Base-by-base conservation (phyloP, 2,113 vertebrate genomes). In the Aythya baeri region DNA sequence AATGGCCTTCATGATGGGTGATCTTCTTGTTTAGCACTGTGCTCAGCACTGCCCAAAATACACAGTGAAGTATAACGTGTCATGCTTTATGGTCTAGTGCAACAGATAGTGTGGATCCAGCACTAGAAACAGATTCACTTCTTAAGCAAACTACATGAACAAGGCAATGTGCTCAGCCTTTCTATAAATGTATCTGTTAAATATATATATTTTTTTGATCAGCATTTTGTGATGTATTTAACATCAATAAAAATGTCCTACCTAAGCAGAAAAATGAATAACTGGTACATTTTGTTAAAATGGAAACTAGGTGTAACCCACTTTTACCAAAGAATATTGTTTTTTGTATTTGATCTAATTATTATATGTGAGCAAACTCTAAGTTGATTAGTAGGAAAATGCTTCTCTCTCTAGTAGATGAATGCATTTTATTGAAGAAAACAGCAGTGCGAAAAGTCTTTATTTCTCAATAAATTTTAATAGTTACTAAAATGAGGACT, bases 401-500 rank as follows among this genome's bases (percentile, higher is more conserved):
- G 66, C 86, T 95, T 49, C 66, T 91, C 25, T 95, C 91, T 93
- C n/a, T 95, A 77, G 84, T 86, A 94, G 83, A 96, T 94, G 73
- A 96, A 95, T n/a, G 13, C 57, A 88, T 90, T 97, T 97, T 96
- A 94, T 83, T 97, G 76, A 93, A 91, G 70, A 89, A 96, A 96
- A 96, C n/a, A 96, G 63, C 89, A 89, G 77, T 62, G 61, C 92
- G 77, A 93, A 96, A 97, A 96, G 61, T 70, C 74, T 94, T 96
- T 67, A 89, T 95, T 96, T 97, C 76, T 83, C 83, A 96, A 63
- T 97, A 96, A 97, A 97, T 97, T 96, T 92, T 94, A 91, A 52
- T 96, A 93, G 86, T 96, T 96, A 88, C 79, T 96, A 90, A 96
- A 96, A 93, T 88, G 92, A 93, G 55, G 59, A 89, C 88, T 95